phyloP scores from a whole-genome alignment of 2,888 invertebrate species.

The Hemistola chrysoprasaria region DNA sequence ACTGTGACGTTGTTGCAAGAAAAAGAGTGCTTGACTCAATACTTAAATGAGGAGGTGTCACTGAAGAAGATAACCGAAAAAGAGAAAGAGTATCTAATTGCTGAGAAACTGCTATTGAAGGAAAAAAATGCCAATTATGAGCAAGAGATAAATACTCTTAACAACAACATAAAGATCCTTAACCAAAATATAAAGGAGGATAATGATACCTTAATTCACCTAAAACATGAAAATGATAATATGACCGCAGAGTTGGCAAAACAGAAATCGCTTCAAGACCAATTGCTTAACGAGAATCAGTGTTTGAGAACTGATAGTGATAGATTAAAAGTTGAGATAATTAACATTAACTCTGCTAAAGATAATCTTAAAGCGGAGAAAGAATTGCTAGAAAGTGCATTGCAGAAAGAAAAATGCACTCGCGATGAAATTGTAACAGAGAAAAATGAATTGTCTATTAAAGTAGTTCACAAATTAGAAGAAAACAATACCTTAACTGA shows the following conservation, averaged over 20 bases:
- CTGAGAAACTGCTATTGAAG: constrained; percentile 33
- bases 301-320: constrained; percentile 5
- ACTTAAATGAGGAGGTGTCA: constrained; percentile 45
- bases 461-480: constrained; percentile 17
- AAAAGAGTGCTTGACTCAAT: constrained; percentile 45
- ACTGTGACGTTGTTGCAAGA: constrained; percentile 30
- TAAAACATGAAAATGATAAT: constrained; percentile 10
- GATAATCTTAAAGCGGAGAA: constrained; percentile 14
- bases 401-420: constrained; percentile 1
- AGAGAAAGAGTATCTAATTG: constrained; percentile 35
- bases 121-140: constrained; percentile 17
- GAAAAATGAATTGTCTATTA: constrained; percentile 1
- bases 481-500: constrained; percentile 13
- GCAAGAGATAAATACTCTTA: constrained; percentile 18
- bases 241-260: constrained; percentile 10
- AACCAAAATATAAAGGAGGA: constrained; percentile 6
- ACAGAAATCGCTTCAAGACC: constrained; percentile 10
- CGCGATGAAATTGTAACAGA: constrained; percentile 1
- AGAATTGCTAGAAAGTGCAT: constrained; percentile 7
- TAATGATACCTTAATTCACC: background rate
- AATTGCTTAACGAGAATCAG: constrained; percentile 13
- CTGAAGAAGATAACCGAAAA: constrained; percentile 40
- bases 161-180: constrained; percentile 7
- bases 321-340: constrained; percentile 1
- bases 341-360: background rate